Base-by-base conservation (phyloP, 2,797 vertebrate genomes). In the Enteromius argenteus region DNA sequence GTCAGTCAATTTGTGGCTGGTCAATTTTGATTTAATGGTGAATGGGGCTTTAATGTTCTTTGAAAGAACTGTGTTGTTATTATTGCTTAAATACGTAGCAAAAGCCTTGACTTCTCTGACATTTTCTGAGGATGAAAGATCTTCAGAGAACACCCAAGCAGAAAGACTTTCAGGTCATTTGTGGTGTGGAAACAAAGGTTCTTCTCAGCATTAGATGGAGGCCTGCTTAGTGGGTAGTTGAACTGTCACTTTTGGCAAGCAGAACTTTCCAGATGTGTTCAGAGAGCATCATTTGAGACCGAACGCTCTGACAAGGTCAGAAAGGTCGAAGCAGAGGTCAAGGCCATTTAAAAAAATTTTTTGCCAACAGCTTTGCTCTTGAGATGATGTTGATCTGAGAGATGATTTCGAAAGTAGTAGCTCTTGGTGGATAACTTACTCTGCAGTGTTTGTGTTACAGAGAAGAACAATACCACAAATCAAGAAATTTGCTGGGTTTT, bases 211-310 rank as follows among this genome's bases (percentile, higher is more conserved):
- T 60, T 13, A 27, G 58, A 60, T 60, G 58, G 2, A 60, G 10
- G 23, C 27, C 58, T 60, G 14, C 58, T 60, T 4, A 60, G 13
- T 27, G 11, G 58, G 23, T 14, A 23, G 27, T 5, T 60, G 58
- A 27, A 60, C 58, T 53, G 72, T 53, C 19, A 53, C 10, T 74
- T 15, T 9, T 35, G 72, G 46, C 46, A 21, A 53, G 30, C 13
- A 35, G 23, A 35, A 51, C 17, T 51, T 53, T 30, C 17, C 72
- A 74, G 46, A 30, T 74, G 72, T 19, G 19, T 74, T 74, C 72
- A 74, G 27, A 75, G 32, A 56, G 49, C 30, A 35, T 56, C 58
- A 62, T 62, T 2, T 62, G 23, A 62, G 58, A 62, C 58, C 5
- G 58, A 30, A 62, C 11, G 13, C 10, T 62, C 23, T 62, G 23